phyloP scores from a whole-genome alignment of 1,140 invertebrate species.

The Popillia japonica region DNA sequence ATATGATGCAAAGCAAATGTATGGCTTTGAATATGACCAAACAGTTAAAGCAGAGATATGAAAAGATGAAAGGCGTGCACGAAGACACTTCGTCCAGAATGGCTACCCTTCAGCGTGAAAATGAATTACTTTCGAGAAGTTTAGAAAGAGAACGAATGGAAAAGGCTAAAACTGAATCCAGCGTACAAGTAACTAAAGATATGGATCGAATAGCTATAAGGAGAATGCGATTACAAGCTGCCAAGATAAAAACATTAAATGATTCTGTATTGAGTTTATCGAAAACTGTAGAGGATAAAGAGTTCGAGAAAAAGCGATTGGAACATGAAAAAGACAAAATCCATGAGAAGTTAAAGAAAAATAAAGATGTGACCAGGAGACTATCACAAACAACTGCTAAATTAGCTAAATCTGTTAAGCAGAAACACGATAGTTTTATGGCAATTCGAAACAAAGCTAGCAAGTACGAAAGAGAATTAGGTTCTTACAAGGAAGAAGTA shows the following conservation, averaged over 20 bases:
- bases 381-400: constrained; percentile 37
- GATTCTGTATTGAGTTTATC: background rate
- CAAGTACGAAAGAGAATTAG: constrained; percentile 26
- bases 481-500: constrained; percentile 7
- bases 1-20: constrained; percentile 1
- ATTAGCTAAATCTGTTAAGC: constrained; percentile 29
- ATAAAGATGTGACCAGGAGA: constrained; percentile 29
- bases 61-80: constrained; percentile 28
- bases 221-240: constrained; percentile 15
- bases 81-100: constrained; percentile 10
- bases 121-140: constrained; percentile 28
- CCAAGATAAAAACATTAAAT: constrained; percentile 16
- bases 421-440: constrained; percentile 35
- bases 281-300: constrained; percentile 32
- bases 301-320: constrained; percentile 26
- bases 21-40: constrained; percentile 30
- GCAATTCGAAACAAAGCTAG: constrained; percentile 9
- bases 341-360: constrained; percentile 30
- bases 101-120: constrained; percentile 34
- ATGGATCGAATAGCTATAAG: background rate
- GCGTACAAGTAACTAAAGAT: constrained; percentile 30
- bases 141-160: constrained; percentile 39
- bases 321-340: constrained; percentile 30
- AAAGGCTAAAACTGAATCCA: constrained; percentile 33
- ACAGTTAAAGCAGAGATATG: constrained; percentile 35